Conservation (phyloP, 2,113 vertebrate genomes). For the Albula glossodonta region DNA sequence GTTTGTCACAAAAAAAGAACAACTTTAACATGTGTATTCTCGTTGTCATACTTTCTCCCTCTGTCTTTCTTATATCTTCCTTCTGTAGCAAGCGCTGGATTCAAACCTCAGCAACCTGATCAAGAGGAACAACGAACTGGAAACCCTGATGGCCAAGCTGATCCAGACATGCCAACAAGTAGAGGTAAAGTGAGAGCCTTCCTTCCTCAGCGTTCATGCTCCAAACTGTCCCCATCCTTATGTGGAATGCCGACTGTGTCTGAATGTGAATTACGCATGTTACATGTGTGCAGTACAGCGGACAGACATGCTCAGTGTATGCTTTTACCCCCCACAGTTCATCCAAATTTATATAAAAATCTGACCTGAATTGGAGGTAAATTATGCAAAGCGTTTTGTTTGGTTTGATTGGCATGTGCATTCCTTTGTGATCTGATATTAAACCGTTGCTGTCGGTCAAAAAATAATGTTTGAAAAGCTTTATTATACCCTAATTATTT, state of each 20-base stretch:
- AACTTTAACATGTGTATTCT: background rate
- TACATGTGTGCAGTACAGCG: background rate
- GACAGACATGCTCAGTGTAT: background rate
- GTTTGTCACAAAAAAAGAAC: background rate
- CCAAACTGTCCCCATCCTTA: background rate
- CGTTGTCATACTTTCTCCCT: background rate
- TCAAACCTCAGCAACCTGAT: slow-evolving; percentile 88
- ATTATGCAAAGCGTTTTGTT: background rate
- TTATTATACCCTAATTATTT: too few species aligned
- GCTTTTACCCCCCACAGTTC: too few species aligned
- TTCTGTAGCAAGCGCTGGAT: slow-evolving; percentile 88
- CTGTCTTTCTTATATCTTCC: slow-evolving; percentile 27
- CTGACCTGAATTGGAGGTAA: background rate
- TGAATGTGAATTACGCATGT: background rate
- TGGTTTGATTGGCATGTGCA: background rate
- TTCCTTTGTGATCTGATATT: background rate
- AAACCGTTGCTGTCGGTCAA: background rate
- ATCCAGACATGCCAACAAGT: slow-evolving; percentile 96
- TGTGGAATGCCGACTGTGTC: background rate
- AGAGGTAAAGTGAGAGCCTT: slow-evolving; percentile 71
- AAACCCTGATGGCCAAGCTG: slow-evolving; percentile 89
- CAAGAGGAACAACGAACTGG: slow-evolving; percentile 94
- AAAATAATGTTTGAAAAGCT: background rate
- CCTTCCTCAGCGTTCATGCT: background rate
- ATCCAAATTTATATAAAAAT: background rate